A percentile compares a stretch with the other conserved stretches of the same genome.
phyloP scores from a whole-genome alignment of 2,888 invertebrate species.

The Xestia xanthographa region DNA sequence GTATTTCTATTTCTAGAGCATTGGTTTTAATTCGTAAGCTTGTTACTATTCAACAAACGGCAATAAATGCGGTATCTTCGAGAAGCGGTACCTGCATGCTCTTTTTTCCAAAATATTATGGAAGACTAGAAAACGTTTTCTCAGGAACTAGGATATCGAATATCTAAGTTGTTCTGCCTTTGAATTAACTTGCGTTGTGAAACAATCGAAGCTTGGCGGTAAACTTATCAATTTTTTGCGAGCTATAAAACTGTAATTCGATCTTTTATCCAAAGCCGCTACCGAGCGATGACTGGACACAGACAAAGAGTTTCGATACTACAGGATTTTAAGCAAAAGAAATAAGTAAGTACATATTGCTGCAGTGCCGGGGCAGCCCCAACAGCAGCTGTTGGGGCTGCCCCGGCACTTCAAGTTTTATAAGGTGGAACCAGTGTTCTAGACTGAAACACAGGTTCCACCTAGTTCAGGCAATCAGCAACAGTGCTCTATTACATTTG shows the following conservation, averaged over 20 bases:
- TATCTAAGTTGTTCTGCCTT: background rate
- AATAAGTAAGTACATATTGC: no score
- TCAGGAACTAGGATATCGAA: background rate
- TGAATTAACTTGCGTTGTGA: background rate
- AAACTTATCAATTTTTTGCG: conserved; percentile 1
- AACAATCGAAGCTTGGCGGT: background rate
- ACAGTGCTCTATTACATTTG: no score
- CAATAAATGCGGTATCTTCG: background rate
- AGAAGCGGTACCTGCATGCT: background rate
- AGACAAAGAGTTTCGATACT: background rate
- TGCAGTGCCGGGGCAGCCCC: no score
- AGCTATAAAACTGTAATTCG: background rate
- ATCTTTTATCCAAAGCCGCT: background rate
- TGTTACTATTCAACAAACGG: background rate
- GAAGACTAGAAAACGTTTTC: background rate
- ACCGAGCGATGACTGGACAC: no score
- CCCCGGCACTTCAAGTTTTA: no score
- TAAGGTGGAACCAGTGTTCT: no score
- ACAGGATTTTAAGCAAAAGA: background rate
- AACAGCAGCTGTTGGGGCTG: no score
- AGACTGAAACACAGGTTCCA: no score
- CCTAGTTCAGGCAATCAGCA: no score
- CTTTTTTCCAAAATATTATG: background rate
- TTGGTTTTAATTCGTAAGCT: background rate
- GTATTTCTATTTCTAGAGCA: background rate